A percentile compares a stretch with the other conserved stretches of the same genome.
phyloP scores from a whole-genome alignment of 2,888 invertebrate species.

The Galerucella pusilla region DNA sequence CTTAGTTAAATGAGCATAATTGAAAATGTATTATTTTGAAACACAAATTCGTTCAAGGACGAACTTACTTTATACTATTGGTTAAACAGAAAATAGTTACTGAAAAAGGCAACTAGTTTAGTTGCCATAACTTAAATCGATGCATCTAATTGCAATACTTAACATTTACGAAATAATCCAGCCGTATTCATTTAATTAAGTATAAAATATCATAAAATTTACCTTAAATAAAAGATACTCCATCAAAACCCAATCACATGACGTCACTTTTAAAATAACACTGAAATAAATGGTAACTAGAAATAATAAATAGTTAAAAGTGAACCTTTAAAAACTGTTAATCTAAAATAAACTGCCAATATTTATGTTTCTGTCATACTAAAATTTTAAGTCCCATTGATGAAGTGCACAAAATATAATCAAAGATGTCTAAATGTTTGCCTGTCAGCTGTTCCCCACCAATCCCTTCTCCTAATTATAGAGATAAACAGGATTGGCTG shows the following conservation, averaged over 20 bases:
- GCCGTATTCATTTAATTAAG: constrained; percentile 31
- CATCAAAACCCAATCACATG: constrained; percentile 65
- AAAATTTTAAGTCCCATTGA: constrained; percentile 54
- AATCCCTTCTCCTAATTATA: constrained; percentile 48
- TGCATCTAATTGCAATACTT: constrained; percentile 28
- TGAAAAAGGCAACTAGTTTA: constrained; percentile 46
- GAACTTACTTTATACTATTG: constrained; percentile 49
- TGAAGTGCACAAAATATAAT: constrained; percentile 57
- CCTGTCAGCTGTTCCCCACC: constrained; percentile 64
- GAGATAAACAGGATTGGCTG: constrained; percentile 54
- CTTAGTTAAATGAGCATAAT: constrained; percentile 49
- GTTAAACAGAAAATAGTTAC: constrained; percentile 49
- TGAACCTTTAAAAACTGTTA: constrained; percentile 49
- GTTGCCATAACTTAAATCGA: constrained; percentile 50
- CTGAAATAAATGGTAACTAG: constrained; percentile 52
- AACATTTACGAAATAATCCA: constrained; percentile 9
- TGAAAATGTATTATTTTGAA: constrained; percentile 55
- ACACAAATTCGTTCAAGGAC: constrained; percentile 59
- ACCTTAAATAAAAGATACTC: constrained; percentile 60
- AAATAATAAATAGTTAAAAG: constrained; percentile 52
- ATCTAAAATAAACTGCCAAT: constrained; percentile 53
- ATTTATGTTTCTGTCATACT: constrained; percentile 62
- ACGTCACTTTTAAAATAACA: constrained; percentile 64
- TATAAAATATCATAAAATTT: constrained; percentile 56
- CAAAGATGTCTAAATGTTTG: constrained; percentile 63